Evolutionary conservation across 2,888 invertebrate species (phyloP).

Genomic region (Pseudococcus jackbeardsleyi): DNA sequence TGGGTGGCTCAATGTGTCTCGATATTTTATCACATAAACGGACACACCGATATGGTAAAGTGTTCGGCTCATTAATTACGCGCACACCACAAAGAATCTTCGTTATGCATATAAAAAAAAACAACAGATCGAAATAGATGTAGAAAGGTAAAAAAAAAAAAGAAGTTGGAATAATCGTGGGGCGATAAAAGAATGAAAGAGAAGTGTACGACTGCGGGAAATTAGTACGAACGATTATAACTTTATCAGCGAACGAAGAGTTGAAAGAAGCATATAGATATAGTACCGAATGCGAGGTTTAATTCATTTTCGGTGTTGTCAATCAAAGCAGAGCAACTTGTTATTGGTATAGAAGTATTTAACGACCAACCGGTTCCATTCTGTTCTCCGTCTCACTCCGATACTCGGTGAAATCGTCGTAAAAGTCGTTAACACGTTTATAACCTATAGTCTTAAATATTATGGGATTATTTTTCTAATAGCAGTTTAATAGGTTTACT

Average conservation of each 20-base stretch:
- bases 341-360: conserved; percentile 56
- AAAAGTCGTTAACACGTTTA: conserved; percentile 62
- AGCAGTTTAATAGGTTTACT: conserved; percentile 60
- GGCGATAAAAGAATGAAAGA: conserved; percentile 13
- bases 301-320: conserved; percentile 63
- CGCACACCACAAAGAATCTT: background rate
- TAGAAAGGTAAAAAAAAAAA: background rate
- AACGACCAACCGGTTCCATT: conserved; percentile 59
- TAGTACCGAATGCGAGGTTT: background rate
- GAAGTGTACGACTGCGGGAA: conserved; percentile 16
- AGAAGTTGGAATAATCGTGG: conserved; percentile 9
- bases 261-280: background rate
- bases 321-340: conserved; percentile 61
- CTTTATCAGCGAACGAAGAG: conserved; percentile 37
- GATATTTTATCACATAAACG: conserved; percentile 41
- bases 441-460: conserved; percentile 57
- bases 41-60: conserved; percentile 36
- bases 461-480: conserved; percentile 60
- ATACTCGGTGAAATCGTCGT: conserved; percentile 55
- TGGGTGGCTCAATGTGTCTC: conserved; percentile 38
- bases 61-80: conserved; percentile 51
- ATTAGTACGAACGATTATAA: conserved; percentile 49
- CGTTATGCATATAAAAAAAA: background rate
- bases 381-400: background rate
- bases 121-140: background rate